Percentiles rank a stretch among this genome's conserved stretches.
These are phyloP conservation scores for Aurelia aurita DNA, from an alignment of 30 jellyfish, hydroid and myxozoan genomes.

Conservation along the genomic window DNA sequence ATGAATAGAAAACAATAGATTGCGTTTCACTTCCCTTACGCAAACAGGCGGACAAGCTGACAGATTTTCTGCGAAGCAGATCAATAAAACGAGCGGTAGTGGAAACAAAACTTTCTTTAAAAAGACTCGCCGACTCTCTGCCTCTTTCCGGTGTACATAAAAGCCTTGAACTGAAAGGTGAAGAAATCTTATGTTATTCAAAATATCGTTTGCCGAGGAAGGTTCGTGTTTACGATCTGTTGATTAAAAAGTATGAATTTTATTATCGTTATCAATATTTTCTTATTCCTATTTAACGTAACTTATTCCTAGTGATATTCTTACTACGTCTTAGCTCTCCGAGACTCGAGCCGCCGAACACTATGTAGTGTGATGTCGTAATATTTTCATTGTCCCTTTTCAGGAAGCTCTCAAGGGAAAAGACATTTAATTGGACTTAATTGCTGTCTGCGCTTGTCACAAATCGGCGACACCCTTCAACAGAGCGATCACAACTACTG, in stretches of 20 bases:
- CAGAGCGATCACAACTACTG: slow-evolving; percentile 50
- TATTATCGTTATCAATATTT: too few species aligned
- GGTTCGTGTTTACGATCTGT: neutral
- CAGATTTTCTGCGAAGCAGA: slow-evolving; percentile 66
- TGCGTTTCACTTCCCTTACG: slow-evolving; percentile 70
- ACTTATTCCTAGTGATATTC: too few species aligned
- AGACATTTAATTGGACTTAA: slow-evolving; percentile 45
- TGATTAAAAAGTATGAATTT: too few species aligned
- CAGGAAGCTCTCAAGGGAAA: slow-evolving; percentile 59
- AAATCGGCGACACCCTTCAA: slow-evolving; percentile 71
- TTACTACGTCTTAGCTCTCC: too few species aligned
- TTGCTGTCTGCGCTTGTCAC: slow-evolving; percentile 59
- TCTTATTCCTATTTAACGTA: too few species aligned
- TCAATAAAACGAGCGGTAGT: slow-evolving; percentile 71
- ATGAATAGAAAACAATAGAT: slow-evolving; percentile 58
- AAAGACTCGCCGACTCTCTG: slow-evolving; percentile 74
- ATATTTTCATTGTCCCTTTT: slow-evolving; percentile 19
- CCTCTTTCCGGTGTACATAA: slow-evolving; percentile 78
- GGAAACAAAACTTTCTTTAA: slow-evolving; percentile 41
- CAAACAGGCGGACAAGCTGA: slow-evolving; percentile 68
- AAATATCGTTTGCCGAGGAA: neutral
- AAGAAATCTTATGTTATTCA: slow-evolving; percentile 14
- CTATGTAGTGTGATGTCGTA: neutral
- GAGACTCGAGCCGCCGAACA: neutral
- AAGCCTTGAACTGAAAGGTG: slow-evolving; percentile 22